Conservation (phyloP, 2,113 vertebrate species). For the Notothenia rossii region DNA sequence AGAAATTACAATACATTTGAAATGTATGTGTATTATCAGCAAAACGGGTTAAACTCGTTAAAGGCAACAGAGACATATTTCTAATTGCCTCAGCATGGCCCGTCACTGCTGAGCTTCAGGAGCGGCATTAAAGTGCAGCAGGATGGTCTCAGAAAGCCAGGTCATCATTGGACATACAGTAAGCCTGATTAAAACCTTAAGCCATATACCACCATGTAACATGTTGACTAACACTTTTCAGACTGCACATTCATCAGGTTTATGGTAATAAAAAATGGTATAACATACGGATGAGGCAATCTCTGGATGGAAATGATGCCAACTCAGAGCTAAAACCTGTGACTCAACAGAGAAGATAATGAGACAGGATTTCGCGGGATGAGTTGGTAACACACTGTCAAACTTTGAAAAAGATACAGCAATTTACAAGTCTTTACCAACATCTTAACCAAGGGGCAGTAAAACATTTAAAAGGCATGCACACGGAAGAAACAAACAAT, state of each 20-base stretch:
- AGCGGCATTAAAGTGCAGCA: conserved; percentile 1
- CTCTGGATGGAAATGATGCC: not conserved
- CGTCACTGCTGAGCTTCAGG: conserved; percentile 23
- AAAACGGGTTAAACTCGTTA: conserved; percentile 72
- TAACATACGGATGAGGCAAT: not conserved
- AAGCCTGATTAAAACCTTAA: conserved; percentile 27
- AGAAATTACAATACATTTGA: conserved; percentile 31
- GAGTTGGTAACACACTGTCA: not conserved
- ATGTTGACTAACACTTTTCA: conserved; percentile 4
- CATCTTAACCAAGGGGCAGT: not conserved
- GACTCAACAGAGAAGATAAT: not conserved
- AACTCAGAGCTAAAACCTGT: conserved; percentile 8
- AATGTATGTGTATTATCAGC: conserved; percentile 56
- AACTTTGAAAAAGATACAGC: not conserved
- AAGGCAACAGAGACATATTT: conserved; percentile 63
- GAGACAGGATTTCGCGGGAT: not conserved
- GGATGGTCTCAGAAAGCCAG: not conserved
- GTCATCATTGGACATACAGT: conserved; percentile 15
- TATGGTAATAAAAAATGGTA: conserved; percentile 8
- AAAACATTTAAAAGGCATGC: not conserved
- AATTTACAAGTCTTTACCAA: not conserved
- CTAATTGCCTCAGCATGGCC: conserved; percentile 50
- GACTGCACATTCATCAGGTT: conserved; percentile 11
- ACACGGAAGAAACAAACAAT: not conserved
- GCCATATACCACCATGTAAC: not conserved